Conservation (phyloP, 1,140 invertebrate genomes). For the Thereuonema tuberculata region DNA sequence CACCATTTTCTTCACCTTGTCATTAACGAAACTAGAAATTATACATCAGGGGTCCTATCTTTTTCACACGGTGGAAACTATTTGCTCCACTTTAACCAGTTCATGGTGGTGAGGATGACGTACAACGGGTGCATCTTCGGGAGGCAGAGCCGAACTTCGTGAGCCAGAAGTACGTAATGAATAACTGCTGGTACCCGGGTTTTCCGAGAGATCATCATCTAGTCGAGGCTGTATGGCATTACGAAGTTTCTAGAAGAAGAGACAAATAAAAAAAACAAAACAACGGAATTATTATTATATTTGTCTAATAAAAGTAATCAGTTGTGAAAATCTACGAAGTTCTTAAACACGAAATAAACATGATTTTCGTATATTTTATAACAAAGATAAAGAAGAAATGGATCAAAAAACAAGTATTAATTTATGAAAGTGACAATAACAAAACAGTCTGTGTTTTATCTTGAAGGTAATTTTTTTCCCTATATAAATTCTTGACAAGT, state of each 20-base stretch:
- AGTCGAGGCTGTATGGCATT: slow-evolving; percentile 37
- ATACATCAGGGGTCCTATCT: no score
- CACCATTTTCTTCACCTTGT: no score
- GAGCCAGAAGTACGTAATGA: background rate
- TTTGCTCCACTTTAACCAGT: slow-evolving; percentile 4
- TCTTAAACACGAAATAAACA: no score
- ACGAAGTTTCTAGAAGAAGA: slow-evolving; percentile 37
- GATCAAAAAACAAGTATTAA: no score
- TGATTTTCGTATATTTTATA: no score
- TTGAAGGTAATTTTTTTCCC: no score
- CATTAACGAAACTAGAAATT: no score
- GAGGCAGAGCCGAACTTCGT: background rate
- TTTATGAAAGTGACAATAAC: no score
- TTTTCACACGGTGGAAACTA: slow-evolving; percentile 4
- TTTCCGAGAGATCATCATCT: background rate
- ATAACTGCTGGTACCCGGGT: slow-evolving; percentile 4
- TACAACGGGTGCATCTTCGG: background rate
- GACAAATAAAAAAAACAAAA: slow-evolving; percentile 5
- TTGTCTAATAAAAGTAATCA: background rate
- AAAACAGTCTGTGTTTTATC: no score
- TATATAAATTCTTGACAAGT: no score
- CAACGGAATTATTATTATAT: background rate
- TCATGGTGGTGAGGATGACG: background rate
- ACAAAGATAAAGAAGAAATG: no score
- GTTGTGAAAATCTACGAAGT: no score